Base-by-base conservation (phyloP, 2,888 invertebrate genomes). In the Ophion ellenae region DNA sequence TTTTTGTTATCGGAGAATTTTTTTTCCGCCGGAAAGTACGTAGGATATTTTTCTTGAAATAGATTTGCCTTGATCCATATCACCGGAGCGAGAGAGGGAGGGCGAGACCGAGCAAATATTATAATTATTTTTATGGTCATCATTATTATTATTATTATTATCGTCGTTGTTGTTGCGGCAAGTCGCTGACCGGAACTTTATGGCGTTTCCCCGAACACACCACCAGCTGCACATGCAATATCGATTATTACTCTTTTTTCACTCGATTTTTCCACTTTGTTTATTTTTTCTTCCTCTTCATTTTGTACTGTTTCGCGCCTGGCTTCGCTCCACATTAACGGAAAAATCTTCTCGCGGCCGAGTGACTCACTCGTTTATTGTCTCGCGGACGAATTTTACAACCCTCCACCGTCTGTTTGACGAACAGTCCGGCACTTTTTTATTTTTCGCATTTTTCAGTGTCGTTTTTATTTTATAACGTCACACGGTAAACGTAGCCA, bases 161-260 rank as follows among this genome's bases (percentile, higher is more conserved):
- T 66, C 53, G 40, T 70, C 63, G 36, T 85, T 85, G 78, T 71
- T 73, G 69, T 77, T 83, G 67, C 64, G 24, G 47, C 67, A 79
- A 80, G 67, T 73, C 83, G 85, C 85, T 80, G 83, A 85, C 83
- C 82, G 83, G 71, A 85, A 85, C 85, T 85, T 85, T 80, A 85
- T 59, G 63, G 76, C 63, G 71, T 82, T 83, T 85, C 85, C 82
- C 45, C 82, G 85, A 80, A 85, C 61, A 47, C 47, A 47, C 53
- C 47, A 53, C 69, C 75, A 45, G 61, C 64, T 53, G 69, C 67
- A 67, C 63, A 80, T 76, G 85, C 85, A 85, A 83, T 85, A 85
- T 83, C 83, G 83, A 85, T 83, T 85, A 66, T 75, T 70, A 79
- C 71, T 71, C 67, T 81, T 66, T 53, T 57, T 69, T 61, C 45